These are phyloP conservation scores for Drosophila truncata DNA, from an alignment of 1,140 invertebrate genomes.

Conservation along the genomic window DNA sequence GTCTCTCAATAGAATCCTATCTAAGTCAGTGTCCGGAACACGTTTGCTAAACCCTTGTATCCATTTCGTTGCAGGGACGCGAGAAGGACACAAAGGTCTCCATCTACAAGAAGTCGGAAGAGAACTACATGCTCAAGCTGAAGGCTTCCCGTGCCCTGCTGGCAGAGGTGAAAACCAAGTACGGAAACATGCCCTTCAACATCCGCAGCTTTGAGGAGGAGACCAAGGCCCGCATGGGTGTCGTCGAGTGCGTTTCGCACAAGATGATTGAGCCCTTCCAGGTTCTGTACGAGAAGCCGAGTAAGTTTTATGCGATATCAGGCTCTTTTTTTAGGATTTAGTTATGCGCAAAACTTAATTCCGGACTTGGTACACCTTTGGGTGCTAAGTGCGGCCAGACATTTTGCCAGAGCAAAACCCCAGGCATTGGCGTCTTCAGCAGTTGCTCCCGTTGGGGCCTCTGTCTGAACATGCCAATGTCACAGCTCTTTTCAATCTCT, in stretches of 20 bases:
- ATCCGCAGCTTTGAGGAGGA: slow-evolving; percentile 97
- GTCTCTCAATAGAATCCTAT: not conserved
- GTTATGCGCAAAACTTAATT: slow-evolving; percentile 75
- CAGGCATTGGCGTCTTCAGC: slow-evolving; percentile 72
- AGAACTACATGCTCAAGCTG: slow-evolving; percentile 98
- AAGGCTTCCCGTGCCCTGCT: slow-evolving; percentile 98
- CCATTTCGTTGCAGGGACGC: slow-evolving; percentile 88
- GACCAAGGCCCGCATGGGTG: slow-evolving; percentile 98
- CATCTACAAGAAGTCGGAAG: slow-evolving; percentile 99
- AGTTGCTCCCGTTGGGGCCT: slow-evolving; percentile 56
- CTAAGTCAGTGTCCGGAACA: not conserved
- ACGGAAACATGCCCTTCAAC: slow-evolving; percentile 97
- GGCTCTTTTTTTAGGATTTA: too few species aligned
- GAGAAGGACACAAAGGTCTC: slow-evolving; percentile 98
- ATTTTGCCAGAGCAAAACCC: slow-evolving; percentile 81
- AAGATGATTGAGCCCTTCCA: slow-evolving; percentile 99
- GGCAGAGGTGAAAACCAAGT: slow-evolving; percentile 96
- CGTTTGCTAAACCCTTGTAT: slow-evolving; percentile 23
- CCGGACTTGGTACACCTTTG: slow-evolving; percentile 67
- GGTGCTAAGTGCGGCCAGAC: slow-evolving; percentile 79
- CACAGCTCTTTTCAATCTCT: not conserved
- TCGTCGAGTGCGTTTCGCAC: slow-evolving; percentile 99
- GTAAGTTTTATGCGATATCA: slow-evolving; percentile 68
- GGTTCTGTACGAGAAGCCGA: slow-evolving; percentile 89
- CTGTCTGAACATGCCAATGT: slow-evolving; percentile 64